These are phyloP conservation scores for Zaprionus africanus DNA, from an alignment of 1,140 invertebrate species.

Conservation along the genomic window DNA sequence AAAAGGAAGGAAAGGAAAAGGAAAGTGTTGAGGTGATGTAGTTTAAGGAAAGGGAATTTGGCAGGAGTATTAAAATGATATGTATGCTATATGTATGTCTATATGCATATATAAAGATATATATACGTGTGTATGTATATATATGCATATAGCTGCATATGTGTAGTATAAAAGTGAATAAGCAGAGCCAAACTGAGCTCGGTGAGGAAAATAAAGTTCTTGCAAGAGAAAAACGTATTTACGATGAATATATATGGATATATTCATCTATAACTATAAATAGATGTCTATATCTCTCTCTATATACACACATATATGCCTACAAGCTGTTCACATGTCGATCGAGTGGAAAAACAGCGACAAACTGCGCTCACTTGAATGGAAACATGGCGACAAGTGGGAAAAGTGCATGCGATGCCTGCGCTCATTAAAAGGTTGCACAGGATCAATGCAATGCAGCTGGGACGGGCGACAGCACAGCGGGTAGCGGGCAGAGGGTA, in stretches of 20 bases:
- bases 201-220: too few species aligned
- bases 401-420: not conserved
- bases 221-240: too few species aligned
- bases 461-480: not conserved
- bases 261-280: not conserved
- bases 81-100: too few species aligned
- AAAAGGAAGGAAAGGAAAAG: not conserved
- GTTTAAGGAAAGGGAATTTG: not conserved
- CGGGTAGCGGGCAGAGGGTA: not conserved
- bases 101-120: too few species aligned
- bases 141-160: too few species aligned
- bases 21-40: not conserved
- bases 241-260: too few species aligned
- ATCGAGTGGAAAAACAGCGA: not conserved
- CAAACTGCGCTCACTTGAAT: not conserved
- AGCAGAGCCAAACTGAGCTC: too few species aligned
- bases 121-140: too few species aligned
- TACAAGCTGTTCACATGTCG: not conserved
- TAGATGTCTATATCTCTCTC: not conserved
- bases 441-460: conserved; percentile 53
- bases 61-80: too few species aligned
- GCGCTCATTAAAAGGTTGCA: not conserved
- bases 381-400: conserved; percentile 1
- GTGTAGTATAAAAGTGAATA: too few species aligned
- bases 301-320: not conserved